A percentile compares a stretch with the other conserved stretches of the same genome.
Evolutionary conservation across 2,888 invertebrate species (phyloP).

Genomic region (Zaprionus obscuricornis): DNA sequence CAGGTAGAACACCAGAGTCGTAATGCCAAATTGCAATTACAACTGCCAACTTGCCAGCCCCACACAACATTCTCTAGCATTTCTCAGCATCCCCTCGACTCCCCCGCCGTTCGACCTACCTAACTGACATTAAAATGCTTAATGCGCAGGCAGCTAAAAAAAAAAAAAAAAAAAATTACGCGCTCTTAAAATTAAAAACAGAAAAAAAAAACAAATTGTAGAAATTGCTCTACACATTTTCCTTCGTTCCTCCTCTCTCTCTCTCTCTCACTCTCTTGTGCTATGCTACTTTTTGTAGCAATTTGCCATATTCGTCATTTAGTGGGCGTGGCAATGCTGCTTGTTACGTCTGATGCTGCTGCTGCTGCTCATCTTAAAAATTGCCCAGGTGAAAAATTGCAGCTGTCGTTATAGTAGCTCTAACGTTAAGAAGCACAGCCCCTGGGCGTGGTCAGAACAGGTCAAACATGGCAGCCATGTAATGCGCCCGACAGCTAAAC

Average conservation of each 20-base stretch:
- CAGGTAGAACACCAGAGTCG: slow-evolving; percentile 54
- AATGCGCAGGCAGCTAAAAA: slow-evolving; percentile 69
- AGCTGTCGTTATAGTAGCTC: slow-evolving; percentile 74
- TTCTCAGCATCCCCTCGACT: background rate
- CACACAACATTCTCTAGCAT: background rate
- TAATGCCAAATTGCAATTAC: slow-evolving; percentile 77
- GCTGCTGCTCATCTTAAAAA: slow-evolving; percentile 78
- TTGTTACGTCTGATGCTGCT: slow-evolving; percentile 16
- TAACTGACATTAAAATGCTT: slow-evolving; percentile 80
- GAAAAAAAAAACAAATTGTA: slow-evolving; percentile 31
- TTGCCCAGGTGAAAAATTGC: slow-evolving; percentile 83
- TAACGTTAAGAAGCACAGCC: slow-evolving; percentile 28
- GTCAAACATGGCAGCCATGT: slow-evolving; percentile 39
- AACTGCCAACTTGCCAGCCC: slow-evolving; percentile 53
- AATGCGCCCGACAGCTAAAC: background rate
- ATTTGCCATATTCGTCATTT: slow-evolving; percentile 49
- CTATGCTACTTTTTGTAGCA: slow-evolving; percentile 37
- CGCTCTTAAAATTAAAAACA: slow-evolving; percentile 60
- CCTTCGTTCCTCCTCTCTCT: slow-evolving; percentile 3
- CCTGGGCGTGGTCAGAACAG: slow-evolving; percentile 35
- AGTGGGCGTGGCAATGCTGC: slow-evolving; percentile 37
- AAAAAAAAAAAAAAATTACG: slow-evolving; percentile 41
- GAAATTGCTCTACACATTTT: slow-evolving; percentile 52
- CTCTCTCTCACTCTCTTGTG: slow-evolving; percentile 7
- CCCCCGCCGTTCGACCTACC: slow-evolving; percentile 3